Evolutionary conservation across 2,888 invertebrate genomes (phyloP).

Genomic region (Sarcophaga carnaria): DNA sequence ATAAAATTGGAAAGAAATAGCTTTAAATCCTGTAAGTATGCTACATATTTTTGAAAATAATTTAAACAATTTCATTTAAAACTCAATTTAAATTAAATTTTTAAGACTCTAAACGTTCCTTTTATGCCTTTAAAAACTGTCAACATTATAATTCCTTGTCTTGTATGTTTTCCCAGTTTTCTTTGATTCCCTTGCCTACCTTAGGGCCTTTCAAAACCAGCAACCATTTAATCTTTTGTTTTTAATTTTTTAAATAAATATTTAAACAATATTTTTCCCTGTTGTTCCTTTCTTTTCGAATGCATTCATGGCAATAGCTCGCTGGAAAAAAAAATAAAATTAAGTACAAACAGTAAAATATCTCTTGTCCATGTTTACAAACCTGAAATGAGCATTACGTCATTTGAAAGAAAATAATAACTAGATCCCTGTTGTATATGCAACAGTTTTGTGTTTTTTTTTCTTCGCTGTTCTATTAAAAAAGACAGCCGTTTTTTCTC

Average conservation of each 20-base stretch:
- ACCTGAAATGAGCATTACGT: constrained; percentile 69
- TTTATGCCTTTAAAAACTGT: background rate
- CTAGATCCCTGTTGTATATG: constrained; percentile 69
- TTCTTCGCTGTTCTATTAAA: constrained; percentile 21
- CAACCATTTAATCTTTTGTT: constrained; percentile 53
- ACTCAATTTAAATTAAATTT: background rate
- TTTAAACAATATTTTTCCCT: constrained; percentile 62
- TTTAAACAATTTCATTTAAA: background rate
- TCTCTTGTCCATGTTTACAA: constrained; percentile 69
- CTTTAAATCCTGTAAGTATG: background rate
- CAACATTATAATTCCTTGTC: background rate
- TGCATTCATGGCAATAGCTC: constrained; percentile 64
- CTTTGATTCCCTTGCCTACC: constrained; percentile 47
- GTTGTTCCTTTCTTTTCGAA: constrained; percentile 52
- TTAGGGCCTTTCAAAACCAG: constrained; percentile 47
- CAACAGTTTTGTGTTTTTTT: constrained; percentile 67
- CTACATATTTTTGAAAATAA: background rate
- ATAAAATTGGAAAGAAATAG: too few species aligned
- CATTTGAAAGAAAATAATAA: constrained; percentile 69
- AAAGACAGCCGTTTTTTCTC: constrained; percentile 38
- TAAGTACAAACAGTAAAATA: constrained; percentile 37
- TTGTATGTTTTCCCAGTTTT: constrained; percentile 15
- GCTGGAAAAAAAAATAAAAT: constrained; percentile 44
- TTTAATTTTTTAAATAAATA: constrained; percentile 67
- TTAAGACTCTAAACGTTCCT: background rate